Percentiles rank a stretch among this genome's conserved stretches.
Evolutionary conservation across 2,113 vertebrate species (phyloP).

Genomic region (Kryptolebias marmoratus): DNA sequence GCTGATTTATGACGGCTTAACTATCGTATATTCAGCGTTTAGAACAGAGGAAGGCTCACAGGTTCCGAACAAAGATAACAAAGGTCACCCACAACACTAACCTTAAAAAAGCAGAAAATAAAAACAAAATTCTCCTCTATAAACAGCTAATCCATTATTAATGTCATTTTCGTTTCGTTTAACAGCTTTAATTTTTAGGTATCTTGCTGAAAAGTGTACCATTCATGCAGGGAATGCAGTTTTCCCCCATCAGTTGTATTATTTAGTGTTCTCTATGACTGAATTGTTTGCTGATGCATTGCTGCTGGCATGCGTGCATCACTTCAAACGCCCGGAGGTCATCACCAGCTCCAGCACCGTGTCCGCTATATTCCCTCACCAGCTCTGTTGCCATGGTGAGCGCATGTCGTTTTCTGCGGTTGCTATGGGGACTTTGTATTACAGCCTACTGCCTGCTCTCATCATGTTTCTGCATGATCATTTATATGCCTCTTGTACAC

Average conservation of each 20-base stretch:
- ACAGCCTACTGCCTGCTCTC: conserved; percentile 62
- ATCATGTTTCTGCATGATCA: conserved; percentile 69
- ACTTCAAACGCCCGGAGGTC: conserved; percentile 61
- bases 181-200: not conserved
- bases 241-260: not conserved
- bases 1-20: too few relatives aligned
- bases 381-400: conserved; percentile 78
- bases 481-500: conserved; percentile 64
- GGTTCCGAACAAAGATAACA: too few relatives aligned
- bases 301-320: conserved; percentile 41
- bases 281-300: conserved; percentile 24
- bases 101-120: too few relatives aligned
- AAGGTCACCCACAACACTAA: too few relatives aligned
- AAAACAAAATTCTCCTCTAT: too few relatives aligned
- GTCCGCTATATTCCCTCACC: conserved; percentile 55
- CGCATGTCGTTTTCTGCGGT: conserved; percentile 75
- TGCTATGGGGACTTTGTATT: conserved; percentile 70
- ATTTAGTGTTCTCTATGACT: conserved; percentile 13
- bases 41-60: too few relatives aligned
- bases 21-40: too few relatives aligned
- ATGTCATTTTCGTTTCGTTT: not conserved
- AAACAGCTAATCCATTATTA: too few relatives aligned
- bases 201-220: not conserved
- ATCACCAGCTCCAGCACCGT: conserved; percentile 39
- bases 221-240: not conserved